phyloP scores from a whole-genome alignment of 1,140 invertebrate species.

The Cardiocondyla obscurior region DNA sequence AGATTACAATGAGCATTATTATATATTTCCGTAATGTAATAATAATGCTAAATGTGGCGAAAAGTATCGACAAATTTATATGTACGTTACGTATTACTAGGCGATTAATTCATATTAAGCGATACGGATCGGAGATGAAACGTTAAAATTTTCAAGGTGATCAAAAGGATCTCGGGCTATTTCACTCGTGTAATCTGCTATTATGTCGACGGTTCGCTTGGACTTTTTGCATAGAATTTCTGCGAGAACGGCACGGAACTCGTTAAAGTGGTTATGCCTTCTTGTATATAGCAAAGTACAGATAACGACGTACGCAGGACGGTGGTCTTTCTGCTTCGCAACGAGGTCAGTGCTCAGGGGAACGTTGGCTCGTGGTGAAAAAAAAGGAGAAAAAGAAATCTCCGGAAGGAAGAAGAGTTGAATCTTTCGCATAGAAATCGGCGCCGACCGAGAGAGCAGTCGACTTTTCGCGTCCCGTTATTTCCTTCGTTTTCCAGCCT shows the following conservation, averaged over 20 bases:
- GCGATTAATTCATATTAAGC: not conserved
- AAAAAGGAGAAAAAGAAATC: not conserved
- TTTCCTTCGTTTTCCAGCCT: not conserved
- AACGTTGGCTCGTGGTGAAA: not conserved
- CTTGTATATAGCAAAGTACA: conserved; percentile 31
- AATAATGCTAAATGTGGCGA: not conserved
- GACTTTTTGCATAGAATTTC: conserved; percentile 20
- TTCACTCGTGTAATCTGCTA: conserved; percentile 23
- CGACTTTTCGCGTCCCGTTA: conserved; percentile 9
- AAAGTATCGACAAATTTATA: not conserved
- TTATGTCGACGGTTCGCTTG: not conserved
- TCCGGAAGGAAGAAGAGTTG: not conserved
- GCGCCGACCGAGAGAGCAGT: not conserved
- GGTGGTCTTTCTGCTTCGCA: not conserved
- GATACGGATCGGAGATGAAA: not conserved
- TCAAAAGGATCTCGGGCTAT: not conserved
- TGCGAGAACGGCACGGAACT: not conserved
- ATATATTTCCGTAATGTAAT: not conserved
- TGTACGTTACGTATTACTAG: not conserved
- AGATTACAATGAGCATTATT: conserved; percentile 4
- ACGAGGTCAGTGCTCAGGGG: conserved; percentile 29
- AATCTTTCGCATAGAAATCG: conserved; percentile 25
- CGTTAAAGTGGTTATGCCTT: conserved; percentile 44
- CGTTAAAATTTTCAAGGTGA: not conserved
- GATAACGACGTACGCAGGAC: conserved; percentile 37